Base-by-base conservation (phyloP, 2,888 invertebrate genomes). In the Bhutanitis thaidina region DNA sequence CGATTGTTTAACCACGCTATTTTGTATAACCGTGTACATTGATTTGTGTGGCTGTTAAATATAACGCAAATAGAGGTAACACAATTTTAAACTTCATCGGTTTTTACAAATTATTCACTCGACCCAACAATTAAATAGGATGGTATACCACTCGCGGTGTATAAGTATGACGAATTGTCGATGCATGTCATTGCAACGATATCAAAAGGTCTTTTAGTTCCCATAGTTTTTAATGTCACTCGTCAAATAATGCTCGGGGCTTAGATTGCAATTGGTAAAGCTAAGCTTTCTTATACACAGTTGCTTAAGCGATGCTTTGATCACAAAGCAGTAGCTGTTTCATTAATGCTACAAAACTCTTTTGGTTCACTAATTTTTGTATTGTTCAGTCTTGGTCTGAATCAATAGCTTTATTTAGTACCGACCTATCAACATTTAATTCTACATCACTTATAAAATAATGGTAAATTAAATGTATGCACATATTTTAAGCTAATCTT, bases 171-270 rank as follows among this genome's bases (percentile, higher is more conserved):
- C 56, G 67, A 75, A 79, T 75, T 59, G 56, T 50, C 61, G 60
- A 65, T 67, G 61, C 73, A 69, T 80, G 78, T 78, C 81, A 68
- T 67, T 77, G 69, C 66, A 67, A 72, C 27, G 9, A 39, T 37
- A 38, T 62, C 64, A 65, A 87, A 88, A 88, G 88, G 88, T 88
- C 83, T 80, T 59, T 48, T 48, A 54, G 74, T 82, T 88, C 88
- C 80, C 88, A 87, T 80, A 84, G 69, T 80, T 79, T 81, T 80
- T 85, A 88, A 87, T 86, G 82, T 82, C 87, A 84, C 74, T 80
- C 67, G 73, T 62, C 72, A 72, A 80, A 75, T 72, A 71, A 65
- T 65, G 71, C 73, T 67, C 59, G 70, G 55, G 73, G 76, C 74
- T 69, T 62, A 62, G 55, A 38, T 58, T 61, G 61, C 53, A 52